Evolutionary conservation across 1,140 invertebrate species (phyloP).

Genomic region (Calliopsis andreniformis): DNA sequence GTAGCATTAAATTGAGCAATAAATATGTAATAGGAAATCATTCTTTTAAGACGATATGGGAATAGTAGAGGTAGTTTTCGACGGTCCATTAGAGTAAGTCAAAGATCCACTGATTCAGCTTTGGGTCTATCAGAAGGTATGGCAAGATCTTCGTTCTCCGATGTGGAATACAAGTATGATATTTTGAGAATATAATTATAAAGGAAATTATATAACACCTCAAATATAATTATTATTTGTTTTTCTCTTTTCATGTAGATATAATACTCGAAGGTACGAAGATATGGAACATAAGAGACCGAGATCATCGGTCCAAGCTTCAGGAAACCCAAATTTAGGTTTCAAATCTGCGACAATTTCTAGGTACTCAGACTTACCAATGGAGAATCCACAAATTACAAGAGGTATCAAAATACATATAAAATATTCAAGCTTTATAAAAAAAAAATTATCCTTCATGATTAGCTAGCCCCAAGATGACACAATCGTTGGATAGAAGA

Average conservation of each 20-base stretch:
- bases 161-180: constrained; percentile 82
- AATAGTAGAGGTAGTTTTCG: constrained; percentile 80
- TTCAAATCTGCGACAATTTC: constrained; percentile 70
- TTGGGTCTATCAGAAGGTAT: constrained; percentile 81
- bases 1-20: background rate
- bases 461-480: constrained; percentile 63
- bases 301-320: constrained; percentile 49
- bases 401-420: constrained; percentile 55
- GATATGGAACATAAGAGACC: constrained; percentile 42
- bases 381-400: constrained; percentile 52
- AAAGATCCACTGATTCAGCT: constrained; percentile 85
- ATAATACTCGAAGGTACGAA: constrained; percentile 56
- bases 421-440: too few species aligned
- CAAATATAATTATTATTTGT: too few species aligned
- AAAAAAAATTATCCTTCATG: too few species aligned
- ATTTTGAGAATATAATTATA: too few species aligned
- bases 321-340: constrained; percentile 47
- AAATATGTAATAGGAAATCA: background rate
- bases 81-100: constrained; percentile 86
- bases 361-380: constrained; percentile 74
- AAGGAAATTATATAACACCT: too few species aligned
- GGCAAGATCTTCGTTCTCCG: constrained; percentile 83
- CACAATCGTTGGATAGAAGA: constrained; percentile 80
- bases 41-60: constrained; percentile 72
- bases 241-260: constrained; percentile 25